Conservation (phyloP, 1,140 invertebrate species). For the Orius insidiosus region DNA sequence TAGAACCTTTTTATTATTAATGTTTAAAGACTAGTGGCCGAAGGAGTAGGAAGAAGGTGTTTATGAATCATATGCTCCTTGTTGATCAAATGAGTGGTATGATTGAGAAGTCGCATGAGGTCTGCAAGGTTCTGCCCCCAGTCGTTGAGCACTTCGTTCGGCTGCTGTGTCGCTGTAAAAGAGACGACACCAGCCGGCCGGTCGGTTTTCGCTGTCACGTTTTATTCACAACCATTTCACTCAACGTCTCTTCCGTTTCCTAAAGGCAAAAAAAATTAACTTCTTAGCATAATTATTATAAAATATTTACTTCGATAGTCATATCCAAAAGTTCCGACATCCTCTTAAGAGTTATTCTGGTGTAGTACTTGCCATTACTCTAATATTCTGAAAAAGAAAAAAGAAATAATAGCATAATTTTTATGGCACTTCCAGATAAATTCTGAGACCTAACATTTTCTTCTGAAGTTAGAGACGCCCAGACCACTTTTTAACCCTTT, state of each 20-base stretch:
- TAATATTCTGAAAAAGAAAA: constrained; percentile 85
- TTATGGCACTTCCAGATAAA: too few relatives aligned
- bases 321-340: constrained; percentile 90
- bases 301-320: constrained; percentile 37
- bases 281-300: neutral
- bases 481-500: too few relatives aligned
- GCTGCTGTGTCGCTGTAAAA: constrained; percentile 73
- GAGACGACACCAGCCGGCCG: constrained; percentile 78
- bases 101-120: constrained; percentile 91
- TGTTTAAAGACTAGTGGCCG: too few relatives aligned
- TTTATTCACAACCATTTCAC: constrained; percentile 81
- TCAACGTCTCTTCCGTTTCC: constrained; percentile 92
- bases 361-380: constrained; percentile 98
- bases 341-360: constrained; percentile 69
- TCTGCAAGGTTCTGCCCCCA: constrained; percentile 85
- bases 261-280: constrained; percentile 21
- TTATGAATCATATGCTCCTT: constrained; percentile 92
- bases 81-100: constrained; percentile 96
- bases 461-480: too few relatives aligned
- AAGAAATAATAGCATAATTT: too few relatives aligned
- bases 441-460: too few relatives aligned
- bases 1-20: too few relatives aligned
- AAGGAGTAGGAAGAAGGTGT: constrained; percentile 28
- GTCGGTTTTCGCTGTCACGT: constrained; percentile 85
- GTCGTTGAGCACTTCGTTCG: constrained; percentile 86